Evolutionary conservation across 2,888 invertebrate genomes (phyloP).

Genomic region (Hartigia nigra): DNA sequence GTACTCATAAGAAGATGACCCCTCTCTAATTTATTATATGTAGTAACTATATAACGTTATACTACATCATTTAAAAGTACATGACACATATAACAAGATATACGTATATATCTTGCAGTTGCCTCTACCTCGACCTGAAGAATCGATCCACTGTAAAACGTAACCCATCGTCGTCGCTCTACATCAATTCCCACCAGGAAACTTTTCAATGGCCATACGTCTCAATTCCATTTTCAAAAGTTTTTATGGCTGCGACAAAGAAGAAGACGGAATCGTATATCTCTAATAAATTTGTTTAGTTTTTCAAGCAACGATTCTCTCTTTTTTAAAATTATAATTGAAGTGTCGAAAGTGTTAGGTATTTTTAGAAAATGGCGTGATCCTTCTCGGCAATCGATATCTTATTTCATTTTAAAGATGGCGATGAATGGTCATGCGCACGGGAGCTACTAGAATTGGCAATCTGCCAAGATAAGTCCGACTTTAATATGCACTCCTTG

Average conservation of each 20-base stretch:
- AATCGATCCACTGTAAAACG: background rate
- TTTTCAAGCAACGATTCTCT: background rate
- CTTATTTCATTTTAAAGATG: background rate
- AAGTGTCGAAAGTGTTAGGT: background rate
- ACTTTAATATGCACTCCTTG: conserved; percentile 27
- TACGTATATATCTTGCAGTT: background rate
- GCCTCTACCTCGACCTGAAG: background rate
- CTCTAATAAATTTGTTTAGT: background rate
- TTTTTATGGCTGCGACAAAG: conserved; percentile 20
- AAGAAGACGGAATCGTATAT: background rate
- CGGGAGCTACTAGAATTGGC: conserved; percentile 26
- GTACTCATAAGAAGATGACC: background rate
- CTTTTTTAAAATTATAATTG: background rate
- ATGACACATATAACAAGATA: background rate
- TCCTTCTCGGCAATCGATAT: background rate
- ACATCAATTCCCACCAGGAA: conserved; percentile 7
- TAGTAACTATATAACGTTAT: background rate
- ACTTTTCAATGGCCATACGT: conserved; percentile 43
- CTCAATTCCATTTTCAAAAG: conserved; percentile 43
- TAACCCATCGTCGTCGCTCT: background rate
- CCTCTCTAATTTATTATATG: background rate
- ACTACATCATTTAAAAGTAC: background rate
- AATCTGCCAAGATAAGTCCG: conserved; percentile 25
- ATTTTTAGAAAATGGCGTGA: background rate
- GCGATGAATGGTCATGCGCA: background rate